phyloP scores from a whole-genome alignment of 2,797 vertebrate species.

The Ctenosaura bakeri region DNA sequence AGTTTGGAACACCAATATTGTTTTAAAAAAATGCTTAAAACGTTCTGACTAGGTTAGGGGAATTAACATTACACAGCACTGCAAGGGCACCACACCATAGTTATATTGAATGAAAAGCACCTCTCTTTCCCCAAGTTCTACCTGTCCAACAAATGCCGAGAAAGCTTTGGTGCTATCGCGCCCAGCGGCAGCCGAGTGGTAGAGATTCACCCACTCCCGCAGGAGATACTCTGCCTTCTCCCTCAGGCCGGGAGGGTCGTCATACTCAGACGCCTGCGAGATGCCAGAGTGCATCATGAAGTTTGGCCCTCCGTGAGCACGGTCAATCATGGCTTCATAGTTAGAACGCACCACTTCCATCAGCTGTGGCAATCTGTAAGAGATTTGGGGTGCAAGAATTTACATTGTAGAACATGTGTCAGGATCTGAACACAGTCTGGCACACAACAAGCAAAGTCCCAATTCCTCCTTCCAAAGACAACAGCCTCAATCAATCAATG shows the following conservation, averaged over 20 bases:
- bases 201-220: constrained; percentile 99
- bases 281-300: constrained; percentile 99
- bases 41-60: constrained; percentile 37
- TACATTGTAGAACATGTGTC: not conserved
- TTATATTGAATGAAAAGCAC: constrained; percentile 86
- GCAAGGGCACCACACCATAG: constrained; percentile 77
- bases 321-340: constrained; percentile 99
- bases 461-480: no score
- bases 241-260: constrained; percentile 96
- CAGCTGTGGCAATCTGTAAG: constrained; percentile 92
- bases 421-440: not conserved
- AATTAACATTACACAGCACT: constrained; percentile 70
- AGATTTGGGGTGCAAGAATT: constrained; percentile 47
- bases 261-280: constrained; percentile 98
- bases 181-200: constrained; percentile 98
- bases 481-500: no score
- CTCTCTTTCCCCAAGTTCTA: constrained; percentile 86
- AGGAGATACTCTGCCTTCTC: constrained; percentile 99
- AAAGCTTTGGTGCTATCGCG: constrained; percentile 99
- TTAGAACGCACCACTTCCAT: constrained; percentile 99
- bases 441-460: no score
- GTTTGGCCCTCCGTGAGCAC: constrained; percentile 97
- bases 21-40: no score
- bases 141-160: constrained; percentile 99
- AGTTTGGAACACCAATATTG: not conserved